Evolutionary conservation across 2,888 invertebrate genomes (phyloP).

Genomic region (Eledone cirrhosa): DNA sequence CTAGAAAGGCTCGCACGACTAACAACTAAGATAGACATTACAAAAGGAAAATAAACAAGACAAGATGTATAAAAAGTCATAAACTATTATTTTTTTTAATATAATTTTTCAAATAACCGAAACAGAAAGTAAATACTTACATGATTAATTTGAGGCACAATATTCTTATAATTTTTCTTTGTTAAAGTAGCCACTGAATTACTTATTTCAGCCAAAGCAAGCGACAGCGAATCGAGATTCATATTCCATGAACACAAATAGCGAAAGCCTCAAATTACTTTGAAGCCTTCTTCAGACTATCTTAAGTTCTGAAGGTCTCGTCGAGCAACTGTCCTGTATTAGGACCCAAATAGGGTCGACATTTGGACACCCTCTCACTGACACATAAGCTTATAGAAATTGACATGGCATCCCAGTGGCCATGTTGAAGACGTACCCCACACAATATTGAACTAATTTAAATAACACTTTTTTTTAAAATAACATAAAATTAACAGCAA

Average conservation of each 20-base stretch:
- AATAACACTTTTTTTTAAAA: not conserved
- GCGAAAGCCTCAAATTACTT: conserved; percentile 86
- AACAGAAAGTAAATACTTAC: conserved; percentile 73
- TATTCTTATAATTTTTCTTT: conserved; percentile 94
- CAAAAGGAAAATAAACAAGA: too few species aligned
- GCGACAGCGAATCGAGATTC: conserved; percentile 93
- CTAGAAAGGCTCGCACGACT: too few species aligned
- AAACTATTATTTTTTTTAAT: too few species aligned
- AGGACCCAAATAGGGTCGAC: conserved; percentile 39
- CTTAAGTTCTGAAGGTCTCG: conserved; percentile 42
- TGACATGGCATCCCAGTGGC: conserved; percentile 61
- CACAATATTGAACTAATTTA: not conserved
- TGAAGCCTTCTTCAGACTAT: conserved; percentile 58
- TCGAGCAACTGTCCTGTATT: conserved; percentile 38
- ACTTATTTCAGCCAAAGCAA: conserved; percentile 98
- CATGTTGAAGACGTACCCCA: conserved; percentile 47
- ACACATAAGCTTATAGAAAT: conserved; percentile 42
- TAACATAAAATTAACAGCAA: not conserved
- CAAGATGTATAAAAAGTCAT: too few species aligned
- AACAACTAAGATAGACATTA: too few species aligned
- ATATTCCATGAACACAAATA: conserved; percentile 73
- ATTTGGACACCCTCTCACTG: conserved; percentile 47
- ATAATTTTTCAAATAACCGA: too few species aligned
- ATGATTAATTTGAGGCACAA: conserved; percentile 86
- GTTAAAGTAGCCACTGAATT: conserved; percentile 94